Evolutionary conservation across 1,140 invertebrate genomes (phyloP).

Genomic region (Trigoniulus corallinus): DNA sequence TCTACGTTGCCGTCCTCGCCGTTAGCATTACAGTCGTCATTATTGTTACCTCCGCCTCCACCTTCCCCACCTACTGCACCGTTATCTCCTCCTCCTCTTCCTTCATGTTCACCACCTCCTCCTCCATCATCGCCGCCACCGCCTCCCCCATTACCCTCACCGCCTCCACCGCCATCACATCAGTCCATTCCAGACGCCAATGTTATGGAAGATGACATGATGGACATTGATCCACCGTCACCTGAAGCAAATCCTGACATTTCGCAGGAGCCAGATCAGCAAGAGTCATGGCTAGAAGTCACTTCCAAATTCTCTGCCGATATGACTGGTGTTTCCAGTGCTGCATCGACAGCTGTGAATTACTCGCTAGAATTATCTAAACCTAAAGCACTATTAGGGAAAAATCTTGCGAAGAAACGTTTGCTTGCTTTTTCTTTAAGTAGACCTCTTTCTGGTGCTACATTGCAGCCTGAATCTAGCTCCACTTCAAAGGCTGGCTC

Average conservation of each 20-base stretch:
- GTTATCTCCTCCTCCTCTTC: constrained; percentile 1
- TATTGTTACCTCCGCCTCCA: neutral
- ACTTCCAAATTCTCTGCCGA: too few species aligned
- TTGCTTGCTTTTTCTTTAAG: constrained; percentile 11
- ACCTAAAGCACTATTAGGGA: constrained; percentile 11
- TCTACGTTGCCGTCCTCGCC: neutral
- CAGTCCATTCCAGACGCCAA: too few species aligned
- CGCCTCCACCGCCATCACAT: neutral
- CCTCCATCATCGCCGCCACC: neutral
- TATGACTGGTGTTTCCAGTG: neutral
- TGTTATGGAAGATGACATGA: neutral
- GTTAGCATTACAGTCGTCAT: neutral
- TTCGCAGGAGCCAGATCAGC: too few species aligned
- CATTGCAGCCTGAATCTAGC: neutral
- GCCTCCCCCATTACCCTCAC: neutral
- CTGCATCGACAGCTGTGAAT: too few species aligned
- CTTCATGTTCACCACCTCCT: neutral
- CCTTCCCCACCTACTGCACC: constrained; percentile 10
- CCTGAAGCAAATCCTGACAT: neutral
- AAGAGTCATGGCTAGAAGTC: too few species aligned
- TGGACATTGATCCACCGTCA: neutral
- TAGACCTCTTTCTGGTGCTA: neutral
- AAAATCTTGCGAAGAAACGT: constrained; percentile 12
- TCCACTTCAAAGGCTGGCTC: neutral
- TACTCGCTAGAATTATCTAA: constrained; percentile 10